These are phyloP conservation scores for Lucilia sericata DNA, from an alignment of 1,140 invertebrate species.

Conservation along the genomic window DNA sequence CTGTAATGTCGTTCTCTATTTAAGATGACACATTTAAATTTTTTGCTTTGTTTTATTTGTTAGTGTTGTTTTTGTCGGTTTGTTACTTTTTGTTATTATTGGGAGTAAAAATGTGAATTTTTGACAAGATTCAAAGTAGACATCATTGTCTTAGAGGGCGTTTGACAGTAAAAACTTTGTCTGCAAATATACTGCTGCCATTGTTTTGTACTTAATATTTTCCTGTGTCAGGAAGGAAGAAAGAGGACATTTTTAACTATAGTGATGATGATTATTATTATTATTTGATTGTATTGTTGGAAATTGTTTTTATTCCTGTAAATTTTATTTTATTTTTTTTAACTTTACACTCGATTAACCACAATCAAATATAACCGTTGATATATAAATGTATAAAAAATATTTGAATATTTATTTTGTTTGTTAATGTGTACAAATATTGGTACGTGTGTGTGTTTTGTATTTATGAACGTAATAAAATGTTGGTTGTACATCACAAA, in stretches of 20 bases:
- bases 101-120: neutral
- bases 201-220: neutral
- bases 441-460: too few relatives aligned
- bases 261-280: neutral
- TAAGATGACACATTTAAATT: too few relatives aligned
- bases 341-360: neutral
- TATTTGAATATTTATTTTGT: too few relatives aligned
- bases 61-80: too few relatives aligned
- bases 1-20: too few relatives aligned
- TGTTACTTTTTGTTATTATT: neutral
- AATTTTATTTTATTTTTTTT: neutral
- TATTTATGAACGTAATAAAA: too few relatives aligned
- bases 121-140: neutral
- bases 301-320: neutral
- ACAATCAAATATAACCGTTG: conserved; percentile 6
- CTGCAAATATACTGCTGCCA: too few relatives aligned
- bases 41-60: too few relatives aligned
- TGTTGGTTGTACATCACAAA: too few relatives aligned
- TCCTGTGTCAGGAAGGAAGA: neutral
- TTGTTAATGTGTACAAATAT: too few relatives aligned
- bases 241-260: neutral
- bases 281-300: too few relatives aligned
- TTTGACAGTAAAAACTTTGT: too few relatives aligned
- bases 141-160: neutral
- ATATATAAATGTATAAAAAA: neutral